Evolutionary conservation across 2,113 vertebrate genomes (phyloP), one percentile per base, ranked within the genome.

Genomic region (Beaufortia kweichowensis): DNA sequence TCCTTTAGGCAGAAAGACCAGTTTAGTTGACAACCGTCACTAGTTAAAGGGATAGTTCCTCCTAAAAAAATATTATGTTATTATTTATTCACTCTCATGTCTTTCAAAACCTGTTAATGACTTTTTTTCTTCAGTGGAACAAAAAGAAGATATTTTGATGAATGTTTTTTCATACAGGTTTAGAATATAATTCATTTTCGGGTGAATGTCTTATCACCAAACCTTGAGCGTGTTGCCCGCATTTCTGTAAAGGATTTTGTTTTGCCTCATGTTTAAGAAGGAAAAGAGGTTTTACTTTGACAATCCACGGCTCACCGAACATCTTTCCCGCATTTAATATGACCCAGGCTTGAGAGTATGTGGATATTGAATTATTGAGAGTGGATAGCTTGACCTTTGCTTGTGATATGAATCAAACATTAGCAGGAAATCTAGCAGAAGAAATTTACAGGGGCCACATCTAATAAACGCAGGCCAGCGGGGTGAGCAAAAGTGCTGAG

Each of bases 401-500:
- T 71, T 1, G 61, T 31, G 69, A 75, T 79, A 76, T 81, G 62
- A 85, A 84, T 88, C 86, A 85, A 84, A 81, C 63, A 83, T 74
- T 48, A 64, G 74, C 66, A 43, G 35, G 70, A 66, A 75, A 77
- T 62, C 65, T 63, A 75, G 74, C 63, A 60, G 63, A 78, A 78
- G 72, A 80, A 78, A 89, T 89, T 83, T 86, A 86, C 82, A 84
- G 74, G 55, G 70, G 80, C 76, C 77, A 33, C 41, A 15, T 46
- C 67, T 85, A 87, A 85, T 86, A 85, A 87, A 86, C 67, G 63
- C 75, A 74, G 81, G 81, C 78, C 83, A 84, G 82, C 55, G 55
- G 81, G 78, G 78, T 80, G 81, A 76, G 77, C 21, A 84, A 78
- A 86, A 86, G 78, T 85, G 88, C 85, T 86, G 86, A 88, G 84